Conservation (phyloP, 2,797 vertebrate species). For the Limnodromus scolopaceus region DNA sequence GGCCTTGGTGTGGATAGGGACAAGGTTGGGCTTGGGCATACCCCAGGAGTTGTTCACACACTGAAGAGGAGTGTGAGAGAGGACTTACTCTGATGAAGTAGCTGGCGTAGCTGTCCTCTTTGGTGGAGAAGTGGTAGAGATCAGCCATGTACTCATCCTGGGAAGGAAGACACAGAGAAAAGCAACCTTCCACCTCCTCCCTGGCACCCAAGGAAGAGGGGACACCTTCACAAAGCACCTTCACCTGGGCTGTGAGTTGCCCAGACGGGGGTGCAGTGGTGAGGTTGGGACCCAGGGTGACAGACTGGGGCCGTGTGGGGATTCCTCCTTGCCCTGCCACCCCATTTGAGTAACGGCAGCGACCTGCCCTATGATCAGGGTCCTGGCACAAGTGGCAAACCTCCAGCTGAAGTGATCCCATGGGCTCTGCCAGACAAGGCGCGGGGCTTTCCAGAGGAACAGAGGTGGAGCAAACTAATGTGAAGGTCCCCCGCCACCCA, state of each 20-base stretch:
- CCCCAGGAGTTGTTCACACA: fast-evolving
- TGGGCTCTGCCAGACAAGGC: neutral
- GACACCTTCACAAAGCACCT: neutral
- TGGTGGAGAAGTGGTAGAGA: conserved; percentile 93
- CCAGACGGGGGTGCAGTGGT: neutral
- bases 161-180: neutral
- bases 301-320: neutral
- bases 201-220: neutral
- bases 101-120: conserved; percentile 91
- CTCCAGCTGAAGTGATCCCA: neutral
- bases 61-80: neutral
- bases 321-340: neutral
- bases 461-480: neutral
- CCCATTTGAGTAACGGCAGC: neutral
- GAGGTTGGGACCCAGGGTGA: too few relatives aligned
- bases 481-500: neutral
- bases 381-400: neutral
- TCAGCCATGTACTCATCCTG: conserved; percentile 97
- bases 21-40: neutral
- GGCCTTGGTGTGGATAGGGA: neutral
- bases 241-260: neutral
- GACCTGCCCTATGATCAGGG: neutral
- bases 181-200: neutral
- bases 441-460: neutral
- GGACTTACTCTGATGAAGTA: conserved; percentile 91